Base-by-base conservation (phyloP, 2,113 vertebrate species). In the Condylura cristata region DNA sequence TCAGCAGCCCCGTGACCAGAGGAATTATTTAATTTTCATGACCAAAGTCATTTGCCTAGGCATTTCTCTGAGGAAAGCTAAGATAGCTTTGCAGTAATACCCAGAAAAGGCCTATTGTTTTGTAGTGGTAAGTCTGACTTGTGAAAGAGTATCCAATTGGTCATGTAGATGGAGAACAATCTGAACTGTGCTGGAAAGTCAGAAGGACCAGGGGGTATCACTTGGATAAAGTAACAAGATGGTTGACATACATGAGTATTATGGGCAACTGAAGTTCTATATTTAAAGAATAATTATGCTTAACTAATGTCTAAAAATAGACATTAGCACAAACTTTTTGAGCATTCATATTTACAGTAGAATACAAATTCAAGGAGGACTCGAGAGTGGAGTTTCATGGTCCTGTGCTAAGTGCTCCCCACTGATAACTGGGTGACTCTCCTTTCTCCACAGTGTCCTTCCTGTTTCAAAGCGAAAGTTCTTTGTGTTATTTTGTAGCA, bases 251-350 rank as follows among this genome's bases (percentile, higher is more conserved):
- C 86, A 74, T 56, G 58, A 89, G 41, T 86, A 83, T 88, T 95
- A 41, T 88, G 26, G 74, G 89, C 41, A 26, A 89, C 17, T 68
- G 51, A 71, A 86, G 32, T 61, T 71, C 85, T 60, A n/a, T 68
- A 90, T 78, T 86, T 86, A 78, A 58, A 89, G 53, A 41, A 48
- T 7, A 53, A 30, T 86, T 95, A 76, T 91, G n/a, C 71, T 96
- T 82, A 93, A 86, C 82, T 51, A 80, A 66, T n/a, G 8, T 74
- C 44, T 72, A 65, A 86, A 79, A 86, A 70, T 82, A n/a, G n/a
- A 66, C 7, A 48, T 60, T 91, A 44, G 24, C 60, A 80, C 41
- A 72, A 75, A 18, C 46, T 81, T 93, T 90, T 70, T 53, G 30
- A 90, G 85, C 79, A 82, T 71, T 34, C 37, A 2, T 76, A 89